These are phyloP conservation scores for Hypanus sabinus DNA, from an alignment of 2,113 vertebrate species.

Conservation along the genomic window DNA sequence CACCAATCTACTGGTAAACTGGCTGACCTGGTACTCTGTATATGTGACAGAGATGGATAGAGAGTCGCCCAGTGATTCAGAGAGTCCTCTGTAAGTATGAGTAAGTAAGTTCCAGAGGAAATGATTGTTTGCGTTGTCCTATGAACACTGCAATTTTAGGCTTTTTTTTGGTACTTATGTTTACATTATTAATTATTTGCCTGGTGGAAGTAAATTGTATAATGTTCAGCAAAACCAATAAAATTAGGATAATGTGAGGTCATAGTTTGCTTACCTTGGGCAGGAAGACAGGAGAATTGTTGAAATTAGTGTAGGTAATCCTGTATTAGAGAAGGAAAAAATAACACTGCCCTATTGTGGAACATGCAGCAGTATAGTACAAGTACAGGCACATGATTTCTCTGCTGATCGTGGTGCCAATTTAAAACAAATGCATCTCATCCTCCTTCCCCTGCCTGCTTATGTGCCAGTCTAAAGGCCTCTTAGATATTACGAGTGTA, in stretches of 20 bases:
- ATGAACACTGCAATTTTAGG: neutral
- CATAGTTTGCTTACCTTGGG: neutral
- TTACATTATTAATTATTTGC: neutral
- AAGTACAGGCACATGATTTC: no score
- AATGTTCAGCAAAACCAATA: neutral
- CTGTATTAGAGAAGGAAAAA: neutral
- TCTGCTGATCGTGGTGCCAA: no score
- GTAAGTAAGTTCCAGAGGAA: neutral
- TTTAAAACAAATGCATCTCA: no score
- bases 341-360: neutral
- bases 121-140: neutral
- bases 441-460: no score
- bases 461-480: no score
- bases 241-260: neutral
- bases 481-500: no score
- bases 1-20: slow-evolving; percentile 76
- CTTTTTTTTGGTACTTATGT: neutral
- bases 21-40: slow-evolving; percentile 68
- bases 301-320: neutral
- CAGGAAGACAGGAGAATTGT: neutral
- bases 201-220: neutral
- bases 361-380: no score
- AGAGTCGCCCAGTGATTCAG: slow-evolving; percentile 52
- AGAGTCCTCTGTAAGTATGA: slow-evolving; percentile 59
- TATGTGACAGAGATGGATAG: slow-evolving; percentile 56